Base-by-base conservation (phyloP, 2,888 invertebrate genomes). In the Lottia scabra region DNA sequence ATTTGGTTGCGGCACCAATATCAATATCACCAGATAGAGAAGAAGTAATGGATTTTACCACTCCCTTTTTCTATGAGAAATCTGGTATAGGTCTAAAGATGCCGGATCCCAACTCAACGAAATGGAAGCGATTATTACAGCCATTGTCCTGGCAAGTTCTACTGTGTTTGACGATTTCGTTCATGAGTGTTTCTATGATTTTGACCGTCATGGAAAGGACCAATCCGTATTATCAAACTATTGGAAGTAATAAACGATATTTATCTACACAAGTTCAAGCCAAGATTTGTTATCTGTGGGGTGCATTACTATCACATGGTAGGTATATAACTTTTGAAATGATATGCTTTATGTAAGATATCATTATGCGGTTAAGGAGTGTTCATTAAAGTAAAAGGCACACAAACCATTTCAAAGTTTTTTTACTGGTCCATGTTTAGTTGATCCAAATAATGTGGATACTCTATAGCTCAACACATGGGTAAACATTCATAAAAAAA, bases 1-100 rank as follows among this genome's bases (percentile, higher is more conserved):
- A 97, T 85, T 92, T 97, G 65, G 94, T 94, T 0, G 92, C 96
- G 1, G 94, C 94, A 0, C 94, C 96, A 0, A 89, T 96, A 48
- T 94, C 95, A 10, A 96, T 96, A 95, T 96, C 96, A 3, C 94
- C 96, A 0, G 96, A 96, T 79, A 91, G 95, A 48, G 95, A 96
- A 86, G 95, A 95, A 89, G 94, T 95, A 0, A 93, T 97, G 1
- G 97, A 97, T 88, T 97, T 95, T 83, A 94, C 96, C 2, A 94
- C 96, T 0, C 96, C 97, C 0, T 97, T 78, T 70, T 79, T 71
- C 72, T 79, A 77, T 38, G 84, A 84, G 68, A 77, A 77, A 62
- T 78, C 80, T 10, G 79, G 79, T 2, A 78, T 82, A 3, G 63
- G 84, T 10, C 72, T 83, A 66, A 80, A 75, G 70, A 82, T 79